A percentile compares a stretch with the other conserved stretches of the same genome.
Evolutionary conservation across 2,888 invertebrate species (phyloP).

Genomic region (Chouioia cunea): DNA sequence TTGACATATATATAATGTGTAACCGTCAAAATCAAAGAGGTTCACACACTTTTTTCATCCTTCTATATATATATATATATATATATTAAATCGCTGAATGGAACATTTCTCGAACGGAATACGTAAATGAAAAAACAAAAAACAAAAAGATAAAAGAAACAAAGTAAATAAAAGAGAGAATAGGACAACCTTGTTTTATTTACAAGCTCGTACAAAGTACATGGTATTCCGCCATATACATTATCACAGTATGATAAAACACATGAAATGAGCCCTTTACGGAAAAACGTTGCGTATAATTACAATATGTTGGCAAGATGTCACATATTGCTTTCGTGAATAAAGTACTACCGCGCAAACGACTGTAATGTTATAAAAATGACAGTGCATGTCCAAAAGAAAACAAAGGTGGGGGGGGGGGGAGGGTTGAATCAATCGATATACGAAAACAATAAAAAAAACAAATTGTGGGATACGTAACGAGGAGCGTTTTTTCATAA

Average conservation of each 20-base stretch:
- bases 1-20: constrained; percentile 12
- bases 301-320: too few relatives aligned
- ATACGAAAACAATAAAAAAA: constrained; percentile 7
- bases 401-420: neutral
- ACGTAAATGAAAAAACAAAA: constrained; percentile 23
- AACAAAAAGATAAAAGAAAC: neutral
- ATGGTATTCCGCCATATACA: constrained; percentile 24
- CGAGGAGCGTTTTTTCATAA: constrained; percentile 50
- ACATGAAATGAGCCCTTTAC: neutral
- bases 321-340: too few relatives aligned
- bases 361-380: too few relatives aligned
- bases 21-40: neutral
- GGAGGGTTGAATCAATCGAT: neutral
- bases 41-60: constrained; percentile 34
- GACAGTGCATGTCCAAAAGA: too few relatives aligned
- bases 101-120: constrained; percentile 27
- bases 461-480: constrained; percentile 46
- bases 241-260: constrained; percentile 1
- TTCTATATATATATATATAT: too few relatives aligned
- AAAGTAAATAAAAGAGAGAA: constrained; percentile 1
- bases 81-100: neutral
- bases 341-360: too few relatives aligned
- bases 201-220: constrained; percentile 38
- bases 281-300: constrained; percentile 8
- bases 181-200: constrained; percentile 9